These are phyloP conservation scores for Troides helena DNA, from an alignment of 2,888 invertebrate genomes.

Conservation along the genomic window DNA sequence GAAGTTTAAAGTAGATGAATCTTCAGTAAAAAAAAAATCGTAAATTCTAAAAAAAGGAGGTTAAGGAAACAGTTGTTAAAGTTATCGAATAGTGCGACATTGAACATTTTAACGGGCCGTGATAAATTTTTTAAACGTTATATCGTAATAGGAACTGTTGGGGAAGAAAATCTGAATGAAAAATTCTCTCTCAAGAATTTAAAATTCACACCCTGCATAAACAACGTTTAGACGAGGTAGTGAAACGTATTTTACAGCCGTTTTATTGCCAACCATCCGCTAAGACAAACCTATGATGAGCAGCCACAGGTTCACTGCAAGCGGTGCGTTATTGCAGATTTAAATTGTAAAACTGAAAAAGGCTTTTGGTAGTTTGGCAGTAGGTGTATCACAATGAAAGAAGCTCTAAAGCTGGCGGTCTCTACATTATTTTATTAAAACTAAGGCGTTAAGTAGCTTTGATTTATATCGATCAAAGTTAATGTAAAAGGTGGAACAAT, in stretches of 20 bases:
- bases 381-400: not conserved
- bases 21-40: no score
- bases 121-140: not conserved
- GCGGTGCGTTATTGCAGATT: conserved; percentile 4
- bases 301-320: not conserved
- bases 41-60: no score
- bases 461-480: not conserved
- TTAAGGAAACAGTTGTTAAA: no score
- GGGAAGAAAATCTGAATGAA: not conserved
- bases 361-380: not conserved
- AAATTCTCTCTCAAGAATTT: not conserved
- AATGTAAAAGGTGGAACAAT: no score
- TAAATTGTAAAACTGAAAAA: not conserved
- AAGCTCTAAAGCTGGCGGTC: not conserved
- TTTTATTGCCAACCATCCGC: not conserved
- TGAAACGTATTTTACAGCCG: not conserved
- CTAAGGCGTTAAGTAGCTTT: not conserved
- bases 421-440: not conserved
- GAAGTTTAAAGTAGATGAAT: no score
- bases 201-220: not conserved
- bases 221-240: not conserved
- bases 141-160: not conserved
- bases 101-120: no score
- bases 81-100: no score
- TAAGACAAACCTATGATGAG: not conserved